These are phyloP conservation scores for Chamaea fasciata DNA, from an alignment of 2,113 vertebrate species.

Conservation along the genomic window DNA sequence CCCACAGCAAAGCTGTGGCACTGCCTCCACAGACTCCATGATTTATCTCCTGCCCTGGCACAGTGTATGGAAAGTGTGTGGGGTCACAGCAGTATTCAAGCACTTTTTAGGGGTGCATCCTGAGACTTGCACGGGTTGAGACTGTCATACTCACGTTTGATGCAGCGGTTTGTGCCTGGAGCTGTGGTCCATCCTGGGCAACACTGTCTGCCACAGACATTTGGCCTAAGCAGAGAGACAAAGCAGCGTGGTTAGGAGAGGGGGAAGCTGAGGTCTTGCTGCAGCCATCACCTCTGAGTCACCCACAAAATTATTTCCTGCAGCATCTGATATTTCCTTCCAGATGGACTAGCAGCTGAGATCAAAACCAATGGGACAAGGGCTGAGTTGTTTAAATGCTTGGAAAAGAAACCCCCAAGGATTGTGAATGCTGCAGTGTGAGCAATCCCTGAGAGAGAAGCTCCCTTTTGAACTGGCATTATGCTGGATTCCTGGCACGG, in stretches of 20 bases:
- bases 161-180: slow-evolving; percentile 87
- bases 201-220: slow-evolving; percentile 92
- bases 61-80: accelerated
- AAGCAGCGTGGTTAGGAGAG: slow-evolving; percentile 31
- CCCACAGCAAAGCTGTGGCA: accelerated
- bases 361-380: slow-evolving; percentile 56
- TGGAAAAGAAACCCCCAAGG: slow-evolving; percentile 21
- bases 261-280: background rate
- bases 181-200: slow-evolving; percentile 91
- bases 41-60: background rate
- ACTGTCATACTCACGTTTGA: slow-evolving; percentile 87
- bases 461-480: background rate
- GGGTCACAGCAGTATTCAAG: background rate
- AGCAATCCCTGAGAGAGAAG: background rate
- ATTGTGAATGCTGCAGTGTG: background rate
- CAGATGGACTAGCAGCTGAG: slow-evolving; percentile 53
- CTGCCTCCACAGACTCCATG: background rate
- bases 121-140: background rate
- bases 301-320: slow-evolving; percentile 55
- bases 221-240: slow-evolving; percentile 78
- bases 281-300: slow-evolving; percentile 36
- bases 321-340: slow-evolving; percentile 51
- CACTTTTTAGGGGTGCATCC: background rate
- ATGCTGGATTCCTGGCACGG: background rate
- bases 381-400: slow-evolving; percentile 38